Evolutionary conservation across 2,888 invertebrate species (phyloP).

Genomic region (Calliopum simillimum): DNA sequence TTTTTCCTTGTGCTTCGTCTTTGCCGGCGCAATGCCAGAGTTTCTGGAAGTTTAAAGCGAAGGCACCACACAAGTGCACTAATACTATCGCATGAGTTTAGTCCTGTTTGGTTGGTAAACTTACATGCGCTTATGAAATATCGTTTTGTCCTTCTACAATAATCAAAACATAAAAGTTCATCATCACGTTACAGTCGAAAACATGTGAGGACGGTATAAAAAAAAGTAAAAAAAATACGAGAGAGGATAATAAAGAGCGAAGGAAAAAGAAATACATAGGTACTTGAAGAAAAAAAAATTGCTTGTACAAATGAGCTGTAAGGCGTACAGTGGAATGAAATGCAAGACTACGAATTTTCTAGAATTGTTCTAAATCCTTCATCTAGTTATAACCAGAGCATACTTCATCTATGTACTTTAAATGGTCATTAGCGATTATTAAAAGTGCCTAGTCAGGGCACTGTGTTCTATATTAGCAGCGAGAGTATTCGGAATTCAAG

Average conservation of each 20-base stretch:
- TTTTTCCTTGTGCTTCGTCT: slow-evolving; percentile 44
- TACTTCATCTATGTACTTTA: too few species aligned
- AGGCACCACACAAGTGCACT: neutral
- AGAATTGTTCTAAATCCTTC: too few species aligned
- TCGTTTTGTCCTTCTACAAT: slow-evolving; percentile 40
- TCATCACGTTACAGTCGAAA: neutral
- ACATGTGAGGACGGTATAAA: neutral
- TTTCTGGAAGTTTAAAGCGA: slow-evolving; percentile 7
- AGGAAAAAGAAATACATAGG: slow-evolving; percentile 5
- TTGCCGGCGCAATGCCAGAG: slow-evolving; percentile 3
- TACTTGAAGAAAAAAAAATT: neutral
- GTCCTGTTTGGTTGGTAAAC: neutral
- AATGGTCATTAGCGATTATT: too few species aligned
- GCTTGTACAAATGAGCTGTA: neutral
- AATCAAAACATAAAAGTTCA: slow-evolving; percentile 39
- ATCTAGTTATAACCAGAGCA: too few species aligned
- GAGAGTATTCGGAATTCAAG: too few species aligned
- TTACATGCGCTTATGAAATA: slow-evolving; percentile 31
- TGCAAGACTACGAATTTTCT: neutral
- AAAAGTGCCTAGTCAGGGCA: too few species aligned
- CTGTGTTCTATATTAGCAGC: too few species aligned
- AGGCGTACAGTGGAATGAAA: neutral
- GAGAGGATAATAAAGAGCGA: neutral
- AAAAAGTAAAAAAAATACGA: neutral
- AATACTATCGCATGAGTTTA: neutral